Conservation (phyloP, 2,113 vertebrate species). For the Meles meles region DNA sequence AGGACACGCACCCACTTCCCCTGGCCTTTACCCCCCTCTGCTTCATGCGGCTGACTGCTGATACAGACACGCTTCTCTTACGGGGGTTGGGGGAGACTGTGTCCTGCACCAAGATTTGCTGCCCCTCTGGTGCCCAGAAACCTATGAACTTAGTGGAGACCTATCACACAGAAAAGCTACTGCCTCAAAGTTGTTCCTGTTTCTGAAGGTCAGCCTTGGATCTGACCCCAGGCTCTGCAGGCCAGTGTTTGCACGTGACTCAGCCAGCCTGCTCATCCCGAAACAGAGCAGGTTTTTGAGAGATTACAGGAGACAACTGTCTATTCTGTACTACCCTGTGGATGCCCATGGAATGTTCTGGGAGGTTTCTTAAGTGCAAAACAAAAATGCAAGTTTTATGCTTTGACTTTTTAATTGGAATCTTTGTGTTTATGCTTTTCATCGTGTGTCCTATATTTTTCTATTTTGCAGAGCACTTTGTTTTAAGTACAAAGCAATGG, state of each 20-base stretch:
- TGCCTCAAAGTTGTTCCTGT: neutral
- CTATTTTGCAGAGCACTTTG: neutral
- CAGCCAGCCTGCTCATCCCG: neutral
- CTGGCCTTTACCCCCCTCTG: fast-evolving
- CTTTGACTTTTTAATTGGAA: neutral
- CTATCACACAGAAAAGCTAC: neutral
- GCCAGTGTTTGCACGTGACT: neutral
- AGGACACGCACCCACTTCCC: neutral
- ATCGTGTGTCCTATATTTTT: neutral
- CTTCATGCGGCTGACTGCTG: neutral
- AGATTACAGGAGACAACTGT: neutral
- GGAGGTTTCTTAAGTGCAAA: neutral
- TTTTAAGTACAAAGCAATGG: neutral
- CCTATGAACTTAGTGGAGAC: neutral
- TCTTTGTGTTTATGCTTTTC: neutral
- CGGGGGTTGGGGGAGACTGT: neutral
- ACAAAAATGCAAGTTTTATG: neutral
- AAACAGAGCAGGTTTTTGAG: neutral
- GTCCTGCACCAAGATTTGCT: neutral
- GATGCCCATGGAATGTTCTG: neutral
- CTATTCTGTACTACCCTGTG: too few relatives aligned
- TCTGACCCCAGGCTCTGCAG: too few relatives aligned
- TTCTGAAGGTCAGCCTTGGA: neutral
- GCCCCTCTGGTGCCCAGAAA: neutral
- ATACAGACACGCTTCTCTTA: neutral